phyloP scores from a whole-genome alignment of 2,888 invertebrate species.

The Sussaba pulchella region DNA sequence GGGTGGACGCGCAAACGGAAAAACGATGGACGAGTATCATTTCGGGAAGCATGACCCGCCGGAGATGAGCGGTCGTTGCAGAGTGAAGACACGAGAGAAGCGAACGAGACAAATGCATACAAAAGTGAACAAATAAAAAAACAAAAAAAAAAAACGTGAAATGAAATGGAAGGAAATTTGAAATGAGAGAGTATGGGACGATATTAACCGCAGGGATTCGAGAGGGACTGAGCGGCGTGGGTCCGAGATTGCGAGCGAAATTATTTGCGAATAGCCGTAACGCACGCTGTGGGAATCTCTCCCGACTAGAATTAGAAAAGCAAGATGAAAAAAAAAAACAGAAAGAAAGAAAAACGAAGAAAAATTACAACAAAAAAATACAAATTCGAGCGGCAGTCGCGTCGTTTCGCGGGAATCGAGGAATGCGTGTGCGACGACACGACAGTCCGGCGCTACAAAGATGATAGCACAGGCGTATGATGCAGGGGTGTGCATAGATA shows the following conservation, averaged over 20 bases:
- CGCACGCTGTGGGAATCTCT: neutral
- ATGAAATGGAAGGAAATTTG: neutral
- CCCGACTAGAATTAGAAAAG: neutral
- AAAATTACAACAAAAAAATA: constrained; percentile 67
- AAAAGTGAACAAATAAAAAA: constrained; percentile 6
- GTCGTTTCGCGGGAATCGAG: constrained; percentile 75
- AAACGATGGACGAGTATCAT: constrained; percentile 46
- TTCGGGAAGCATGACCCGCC: constrained; percentile 18
- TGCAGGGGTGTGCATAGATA: constrained; percentile 3
- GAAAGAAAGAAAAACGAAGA: constrained; percentile 17
- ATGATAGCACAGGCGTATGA: constrained; percentile 5
- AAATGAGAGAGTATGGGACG: constrained; percentile 27
- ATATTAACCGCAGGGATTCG: constrained; percentile 31
- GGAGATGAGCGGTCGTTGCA: constrained; percentile 30
- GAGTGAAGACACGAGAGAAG: constrained; percentile 22
- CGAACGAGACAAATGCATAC: constrained; percentile 38
- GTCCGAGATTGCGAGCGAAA: constrained; percentile 46
- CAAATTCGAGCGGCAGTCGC: constrained; percentile 69
- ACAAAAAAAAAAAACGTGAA: constrained; percentile 8
- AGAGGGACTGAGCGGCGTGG: constrained; percentile 31
- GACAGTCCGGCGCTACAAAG: constrained; percentile 40
- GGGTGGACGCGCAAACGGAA: constrained; percentile 28
- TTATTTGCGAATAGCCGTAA: constrained; percentile 56
- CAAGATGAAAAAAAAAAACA: neutral
- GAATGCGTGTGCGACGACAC: constrained; percentile 69